These are phyloP conservation scores for Malacosoma neustria DNA, from an alignment of 2,888 invertebrate species.

Conservation along the genomic window DNA sequence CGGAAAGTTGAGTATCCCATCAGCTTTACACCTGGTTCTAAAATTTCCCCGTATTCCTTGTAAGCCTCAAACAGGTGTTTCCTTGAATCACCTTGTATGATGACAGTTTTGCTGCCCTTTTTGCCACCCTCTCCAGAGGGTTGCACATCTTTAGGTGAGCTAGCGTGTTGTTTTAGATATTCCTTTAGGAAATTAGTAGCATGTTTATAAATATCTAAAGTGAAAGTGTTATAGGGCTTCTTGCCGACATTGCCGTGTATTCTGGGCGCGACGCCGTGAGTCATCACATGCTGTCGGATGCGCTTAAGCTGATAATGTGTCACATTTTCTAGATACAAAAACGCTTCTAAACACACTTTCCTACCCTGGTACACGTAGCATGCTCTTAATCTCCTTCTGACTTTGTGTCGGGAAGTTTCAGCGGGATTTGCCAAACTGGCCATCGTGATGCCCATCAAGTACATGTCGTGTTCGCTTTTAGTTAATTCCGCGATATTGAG, in stretches of 20 bases:
- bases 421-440: slow-evolving; percentile 85
- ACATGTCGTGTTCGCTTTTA: slow-evolving; percentile 89
- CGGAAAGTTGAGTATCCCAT: slow-evolving; percentile 89
- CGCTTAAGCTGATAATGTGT: slow-evolving; percentile 86
- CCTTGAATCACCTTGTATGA: slow-evolving; percentile 71
- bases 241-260: slow-evolving; percentile 88
- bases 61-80: slow-evolving; percentile 85
- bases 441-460: slow-evolving; percentile 90
- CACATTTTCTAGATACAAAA: slow-evolving; percentile 85
- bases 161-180: slow-evolving; percentile 80
- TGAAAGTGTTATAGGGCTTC: slow-evolving; percentile 86
- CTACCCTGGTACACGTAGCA: slow-evolving; percentile 87
- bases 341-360: slow-evolving; percentile 85
- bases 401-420: slow-evolving; percentile 81
- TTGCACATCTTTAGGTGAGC: slow-evolving; percentile 66
- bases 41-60: slow-evolving; percentile 81
- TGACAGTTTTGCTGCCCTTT: slow-evolving; percentile 63
- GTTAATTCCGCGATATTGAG: slow-evolving; percentile 86
- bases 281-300: slow-evolving; percentile 85
- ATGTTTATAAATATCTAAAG: slow-evolving; percentile 84
- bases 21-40: slow-evolving; percentile 81
- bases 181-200: slow-evolving; percentile 85
- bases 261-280: slow-evolving; percentile 84
- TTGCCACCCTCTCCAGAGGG: slow-evolving; percentile 63
- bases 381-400: slow-evolving; percentile 80